Base-by-base conservation (phyloP, 2,888 invertebrate genomes). In the Homarus gammarus region DNA sequence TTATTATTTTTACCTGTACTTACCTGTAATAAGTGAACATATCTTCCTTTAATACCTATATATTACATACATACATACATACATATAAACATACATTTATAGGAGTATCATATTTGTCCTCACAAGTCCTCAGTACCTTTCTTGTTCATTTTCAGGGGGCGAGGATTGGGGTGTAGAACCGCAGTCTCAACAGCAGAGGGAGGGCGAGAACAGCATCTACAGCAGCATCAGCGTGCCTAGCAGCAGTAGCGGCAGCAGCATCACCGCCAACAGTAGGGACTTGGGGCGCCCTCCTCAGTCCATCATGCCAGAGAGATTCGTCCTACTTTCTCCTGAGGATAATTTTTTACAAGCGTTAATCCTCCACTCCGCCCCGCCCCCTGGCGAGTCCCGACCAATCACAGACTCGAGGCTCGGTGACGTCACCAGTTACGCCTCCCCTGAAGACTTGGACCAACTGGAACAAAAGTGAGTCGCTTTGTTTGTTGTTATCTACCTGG, bases 231-330 rank as follows among this genome's bases (percentile, higher is more conserved):
- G 44, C 75, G 27, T 40, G 40, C 40, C 31, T n/a, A 75, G 44
- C 75, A 40, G 44, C 44, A 40, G 75, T 5, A 40, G n/a, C 22
- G 38, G 73, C 27, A 73, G 44, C 38, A 38, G 49, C n/a, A 75
- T 22, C 27, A 75, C 38, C 6, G 18, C 44, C 44, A 44, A 12
- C 44, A 44, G 22, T 27, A 75, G 44, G 40, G 49, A 44, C 75
- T 27, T 31, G 40, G 33, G 75, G 8, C 15, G 31, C 2, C 75
- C 31, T 44, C 75, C 44, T 0, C 49, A 40, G 3, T 10, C 49
- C 27, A 22, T 44, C 75, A 22, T 75, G 12, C 75, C 75, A 3
- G 75, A 44, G 44, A 75, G 75, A 75, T 75, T 44, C 44, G 44
- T 15, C 27, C 64, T 73, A 12, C 31, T 75, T 10, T 49, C 75